phyloP scores from a whole-genome alignment of 30 jellyfish, hydroid and myxozoan species.

The Cassiopea andromeda region DNA sequence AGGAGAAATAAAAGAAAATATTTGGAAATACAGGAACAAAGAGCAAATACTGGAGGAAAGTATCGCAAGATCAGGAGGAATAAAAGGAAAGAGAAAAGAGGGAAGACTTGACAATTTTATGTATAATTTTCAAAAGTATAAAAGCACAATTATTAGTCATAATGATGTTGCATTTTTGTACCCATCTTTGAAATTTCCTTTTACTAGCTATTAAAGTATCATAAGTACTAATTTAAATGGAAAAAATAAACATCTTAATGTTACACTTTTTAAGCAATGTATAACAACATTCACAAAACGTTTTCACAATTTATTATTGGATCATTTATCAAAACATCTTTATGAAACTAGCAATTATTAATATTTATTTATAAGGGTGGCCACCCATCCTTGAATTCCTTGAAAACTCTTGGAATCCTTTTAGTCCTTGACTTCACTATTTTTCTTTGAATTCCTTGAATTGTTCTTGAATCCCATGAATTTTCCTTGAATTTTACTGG shows the following conservation, averaged over 20 bases:
- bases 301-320: not conserved
- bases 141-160: not conserved
- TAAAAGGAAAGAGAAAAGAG: slow-evolving; percentile 57
- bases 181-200: not conserved
- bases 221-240: no score
- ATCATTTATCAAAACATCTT: not conserved
- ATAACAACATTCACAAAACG: not conserved
- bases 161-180: not conserved
- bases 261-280: not conserved
- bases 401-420: no score
- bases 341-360: no score
- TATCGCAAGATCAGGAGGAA: slow-evolving; percentile 56
- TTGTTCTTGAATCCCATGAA: no score
- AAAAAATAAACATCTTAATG: not conserved
- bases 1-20: slow-evolving; percentile 70
- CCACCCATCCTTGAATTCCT: no score
- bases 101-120: not conserved
- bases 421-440: no score
- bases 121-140: not conserved
- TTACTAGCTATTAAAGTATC: no score
- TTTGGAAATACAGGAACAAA: slow-evolving; percentile 67
- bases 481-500: no score
- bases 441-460: no score
- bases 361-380: no score
- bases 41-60: slow-evolving; percentile 66